Conservation (phyloP, 2,113 vertebrate genomes). For the Poeciliopsis retropinna region DNA sequence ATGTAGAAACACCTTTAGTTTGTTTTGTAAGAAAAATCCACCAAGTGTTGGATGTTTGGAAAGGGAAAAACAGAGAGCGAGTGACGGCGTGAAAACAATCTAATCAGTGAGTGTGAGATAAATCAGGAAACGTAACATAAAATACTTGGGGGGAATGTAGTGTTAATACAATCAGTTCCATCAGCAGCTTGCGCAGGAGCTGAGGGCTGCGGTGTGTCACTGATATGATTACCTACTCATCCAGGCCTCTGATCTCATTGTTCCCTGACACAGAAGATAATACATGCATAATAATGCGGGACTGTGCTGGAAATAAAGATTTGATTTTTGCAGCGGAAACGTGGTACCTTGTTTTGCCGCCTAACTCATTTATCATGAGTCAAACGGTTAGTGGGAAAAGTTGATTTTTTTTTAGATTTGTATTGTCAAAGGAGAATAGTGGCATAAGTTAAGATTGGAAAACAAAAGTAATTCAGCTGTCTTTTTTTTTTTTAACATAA, state of each 20-base stretch:
- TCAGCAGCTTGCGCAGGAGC: conserved; percentile 54
- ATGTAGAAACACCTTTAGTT: too few relatives aligned
- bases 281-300: conserved; percentile 43
- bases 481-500: too few relatives aligned
- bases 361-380: neutral
- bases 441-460: too few relatives aligned
- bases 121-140: conserved; percentile 25
- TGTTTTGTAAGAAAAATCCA: too few relatives aligned
- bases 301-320: conserved; percentile 41
- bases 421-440: too few relatives aligned
- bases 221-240: conserved; percentile 72
- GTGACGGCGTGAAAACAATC: conserved; percentile 8
- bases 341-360: neutral
- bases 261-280: conserved; percentile 61
- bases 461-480: too few relatives aligned
- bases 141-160: conserved; percentile 32
- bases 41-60: too few relatives aligned
- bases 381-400: neutral
- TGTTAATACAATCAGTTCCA: conserved; percentile 58
- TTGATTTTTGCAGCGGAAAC: conserved; percentile 5
- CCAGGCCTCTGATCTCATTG: conserved; percentile 63
- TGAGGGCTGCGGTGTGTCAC: conserved; percentile 57
- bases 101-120: conserved; percentile 8
- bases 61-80: neutral
- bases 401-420: neutral